phyloP scores from a whole-genome alignment of 1,140 invertebrate species.

The Gonioctena quinquepunctata region DNA sequence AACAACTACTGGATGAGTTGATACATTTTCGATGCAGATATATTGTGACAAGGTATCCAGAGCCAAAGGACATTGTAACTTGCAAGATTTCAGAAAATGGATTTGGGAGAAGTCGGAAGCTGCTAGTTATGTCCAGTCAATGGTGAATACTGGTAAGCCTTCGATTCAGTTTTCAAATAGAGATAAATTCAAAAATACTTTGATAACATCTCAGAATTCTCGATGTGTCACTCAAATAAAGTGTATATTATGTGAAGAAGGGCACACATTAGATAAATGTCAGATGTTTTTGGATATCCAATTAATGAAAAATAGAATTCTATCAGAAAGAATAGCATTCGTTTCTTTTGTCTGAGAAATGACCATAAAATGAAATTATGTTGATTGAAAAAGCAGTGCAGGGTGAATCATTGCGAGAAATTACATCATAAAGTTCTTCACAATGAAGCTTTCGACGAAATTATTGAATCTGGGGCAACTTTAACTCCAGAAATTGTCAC shows the following conservation, averaged over 20 bases:
- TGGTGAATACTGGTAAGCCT: background rate
- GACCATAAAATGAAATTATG: too few species aligned
- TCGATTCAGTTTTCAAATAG: background rate
- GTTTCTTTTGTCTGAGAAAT: too few species aligned
- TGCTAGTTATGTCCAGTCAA: background rate
- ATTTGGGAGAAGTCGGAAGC: background rate
- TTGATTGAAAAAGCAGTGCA: too few species aligned
- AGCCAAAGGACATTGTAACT: background rate
- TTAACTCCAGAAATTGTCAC: too few species aligned
- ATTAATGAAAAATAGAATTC: too few species aligned
- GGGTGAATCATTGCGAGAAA: too few species aligned
- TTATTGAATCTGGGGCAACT: too few species aligned
- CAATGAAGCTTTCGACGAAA: too few species aligned
- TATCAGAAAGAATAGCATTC: too few species aligned
- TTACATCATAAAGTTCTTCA: too few species aligned
- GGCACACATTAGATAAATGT: background rate
- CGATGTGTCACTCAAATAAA: background rate
- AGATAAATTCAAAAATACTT: background rate
- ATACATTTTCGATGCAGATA: background rate
- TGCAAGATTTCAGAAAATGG: background rate
- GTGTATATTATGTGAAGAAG: background rate
- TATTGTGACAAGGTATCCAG: background rate
- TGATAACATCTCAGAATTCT: background rate
- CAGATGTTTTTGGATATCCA: too few species aligned
- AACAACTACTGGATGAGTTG: background rate